Evolutionary conservation across 2,113 vertebrate genomes (phyloP).

Genomic region (Gobio gobio): DNA sequence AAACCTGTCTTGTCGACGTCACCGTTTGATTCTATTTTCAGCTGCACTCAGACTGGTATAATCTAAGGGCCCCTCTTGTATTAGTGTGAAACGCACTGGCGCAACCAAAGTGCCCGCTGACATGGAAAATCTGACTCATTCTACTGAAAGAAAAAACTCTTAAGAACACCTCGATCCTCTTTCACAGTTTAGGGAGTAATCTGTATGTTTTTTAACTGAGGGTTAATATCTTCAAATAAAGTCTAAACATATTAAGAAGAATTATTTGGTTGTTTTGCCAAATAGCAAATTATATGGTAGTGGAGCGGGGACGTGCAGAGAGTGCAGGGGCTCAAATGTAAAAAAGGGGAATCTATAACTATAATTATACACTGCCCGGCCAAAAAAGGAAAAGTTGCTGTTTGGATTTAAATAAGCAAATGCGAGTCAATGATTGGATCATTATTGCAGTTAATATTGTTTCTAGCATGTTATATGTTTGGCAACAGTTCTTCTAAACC

Average conservation of each 20-base stretch:
- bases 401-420: too few species aligned
- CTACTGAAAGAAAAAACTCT: slow-evolving; percentile 63
- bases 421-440: too few species aligned
- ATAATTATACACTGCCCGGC: too few species aligned
- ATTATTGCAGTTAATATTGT: too few species aligned
- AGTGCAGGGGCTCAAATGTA: too few species aligned
- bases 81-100: slow-evolving; percentile 60
- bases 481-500: too few species aligned
- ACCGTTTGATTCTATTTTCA: slow-evolving; percentile 58
- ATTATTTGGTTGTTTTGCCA: not conserved
- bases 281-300: not conserved
- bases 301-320: not conserved
- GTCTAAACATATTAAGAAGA: not conserved
- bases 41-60: slow-evolving; percentile 51
- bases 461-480: too few species aligned
- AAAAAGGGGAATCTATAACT: too few species aligned
- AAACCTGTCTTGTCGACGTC: slow-evolving; percentile 41
- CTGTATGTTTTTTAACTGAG: not conserved
- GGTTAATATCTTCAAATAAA: not conserved
- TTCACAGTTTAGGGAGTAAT: not conserved
- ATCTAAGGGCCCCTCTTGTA: slow-evolving; percentile 51
- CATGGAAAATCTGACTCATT: slow-evolving; percentile 79
- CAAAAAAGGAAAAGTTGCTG: too few species aligned
- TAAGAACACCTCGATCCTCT: slow-evolving; percentile 50
- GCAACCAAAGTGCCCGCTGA: slow-evolving; percentile 60